Evolutionary conservation across 2,797 vertebrate species (phyloP).

Genomic region (Perodicticus potto): DNA sequence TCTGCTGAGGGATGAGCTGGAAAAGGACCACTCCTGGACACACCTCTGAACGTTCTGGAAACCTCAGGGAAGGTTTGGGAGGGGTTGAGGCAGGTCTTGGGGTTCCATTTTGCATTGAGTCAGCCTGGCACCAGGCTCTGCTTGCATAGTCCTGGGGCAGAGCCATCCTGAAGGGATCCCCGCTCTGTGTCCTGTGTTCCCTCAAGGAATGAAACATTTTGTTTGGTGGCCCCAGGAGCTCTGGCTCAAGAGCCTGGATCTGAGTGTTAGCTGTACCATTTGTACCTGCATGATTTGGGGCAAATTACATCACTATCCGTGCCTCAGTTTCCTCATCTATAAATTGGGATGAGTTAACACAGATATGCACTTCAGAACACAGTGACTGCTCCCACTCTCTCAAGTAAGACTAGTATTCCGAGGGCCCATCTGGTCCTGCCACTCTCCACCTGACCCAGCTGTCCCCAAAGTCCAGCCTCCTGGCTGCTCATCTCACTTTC

Average conservation of each 20-base stretch:
- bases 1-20: not conserved
- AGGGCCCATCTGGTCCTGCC: fast-evolving
- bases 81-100: not conserved
- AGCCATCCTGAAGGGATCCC: not conserved
- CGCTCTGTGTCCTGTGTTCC: fast-evolving
- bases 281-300: not conserved
- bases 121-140: not conserved
- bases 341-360: not conserved
- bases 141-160: fast-evolving
- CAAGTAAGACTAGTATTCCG: not conserved
- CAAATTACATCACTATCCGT: fast-evolving
- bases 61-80: not conserved
- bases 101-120: fast-evolving
- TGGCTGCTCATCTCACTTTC: not conserved
- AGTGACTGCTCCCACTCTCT: fast-evolving
- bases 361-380: fast-evolving
- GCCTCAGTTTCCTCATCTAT: not conserved
- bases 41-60: not conserved
- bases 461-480: not conserved
- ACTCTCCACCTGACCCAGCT: fast-evolving
- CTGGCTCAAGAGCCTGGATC: not conserved
- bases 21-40: fast-evolving
- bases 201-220: no score
- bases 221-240: not conserved
- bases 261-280: fast-evolving